A percentile compares a stretch with the other conserved stretches of the same genome.
These are phyloP conservation scores for Anadara kagoshimensis DNA, from an alignment of 1,140 invertebrate genomes.

Conservation along the genomic window DNA sequence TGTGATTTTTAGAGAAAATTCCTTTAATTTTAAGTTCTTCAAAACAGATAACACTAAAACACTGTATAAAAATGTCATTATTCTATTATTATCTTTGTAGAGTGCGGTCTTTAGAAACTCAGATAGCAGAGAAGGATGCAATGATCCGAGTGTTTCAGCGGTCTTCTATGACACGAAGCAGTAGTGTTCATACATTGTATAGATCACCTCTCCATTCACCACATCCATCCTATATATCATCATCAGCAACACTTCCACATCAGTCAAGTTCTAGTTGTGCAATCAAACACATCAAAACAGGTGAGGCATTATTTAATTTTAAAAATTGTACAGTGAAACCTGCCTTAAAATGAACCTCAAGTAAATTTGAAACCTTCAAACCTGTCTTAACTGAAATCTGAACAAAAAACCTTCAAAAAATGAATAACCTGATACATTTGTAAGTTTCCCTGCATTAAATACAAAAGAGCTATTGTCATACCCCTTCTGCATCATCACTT, in stretches of 20 bases:
- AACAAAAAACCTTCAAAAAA: not conserved
- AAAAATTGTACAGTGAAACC: not conserved
- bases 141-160: slow-evolving; percentile 91
- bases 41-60: not conserved
- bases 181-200: slow-evolving; percentile 56
- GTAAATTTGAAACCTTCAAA: not conserved
- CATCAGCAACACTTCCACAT: slow-evolving; percentile 38
- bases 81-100: slow-evolving; percentile 73
- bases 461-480: not conserved
- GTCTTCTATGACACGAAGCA: slow-evolving; percentile 46
- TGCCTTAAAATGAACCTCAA: not conserved
- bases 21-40: too few species aligned
- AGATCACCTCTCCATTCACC: slow-evolving; percentile 62
- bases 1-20: too few species aligned
- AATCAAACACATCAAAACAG: slow-evolving; percentile 57
- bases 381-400: too few species aligned
- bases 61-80: too few species aligned
- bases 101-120: slow-evolving; percentile 90
- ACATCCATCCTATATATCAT: slow-evolving; percentile 49
- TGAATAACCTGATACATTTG: not conserved
- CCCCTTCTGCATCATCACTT: not conserved
- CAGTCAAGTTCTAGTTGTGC: slow-evolving; percentile 44
- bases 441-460: not conserved
- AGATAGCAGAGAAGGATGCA: slow-evolving; percentile 89
- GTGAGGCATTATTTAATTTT: slow-evolving; percentile 33